Evolutionary conservation across 92 coral and sea anemone genomes (phyloP).

Genomic region (Palythoa heliodiscus): DNA sequence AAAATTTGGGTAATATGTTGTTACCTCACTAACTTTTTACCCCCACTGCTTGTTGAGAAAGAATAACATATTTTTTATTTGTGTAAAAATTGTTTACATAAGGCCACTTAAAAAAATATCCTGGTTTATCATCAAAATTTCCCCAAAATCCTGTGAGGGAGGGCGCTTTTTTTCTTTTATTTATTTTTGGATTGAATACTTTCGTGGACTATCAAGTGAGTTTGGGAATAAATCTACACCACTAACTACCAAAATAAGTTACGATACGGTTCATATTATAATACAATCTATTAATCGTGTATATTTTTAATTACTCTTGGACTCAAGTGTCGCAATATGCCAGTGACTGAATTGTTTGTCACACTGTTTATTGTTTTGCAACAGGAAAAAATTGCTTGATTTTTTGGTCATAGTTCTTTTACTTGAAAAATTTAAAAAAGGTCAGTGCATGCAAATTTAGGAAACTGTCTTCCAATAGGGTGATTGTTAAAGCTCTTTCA

Average conservation of each 20-base stretch:
- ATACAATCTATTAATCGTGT: conserved; percentile 2
- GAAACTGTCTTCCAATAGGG: background rate
- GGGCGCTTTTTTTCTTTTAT: background rate
- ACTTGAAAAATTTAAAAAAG: background rate
- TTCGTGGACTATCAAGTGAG: conserved; percentile 16
- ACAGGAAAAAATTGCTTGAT: background rate
- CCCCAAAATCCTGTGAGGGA: background rate
- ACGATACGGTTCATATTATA: conserved; percentile 7
- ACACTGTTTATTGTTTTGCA: background rate
- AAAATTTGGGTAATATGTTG: conserved; percentile 64
- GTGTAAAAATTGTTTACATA: too few relatives aligned
- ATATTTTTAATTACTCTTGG: conserved; percentile 6
- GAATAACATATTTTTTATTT: too few relatives aligned
- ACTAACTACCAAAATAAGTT: conserved; percentile 6
- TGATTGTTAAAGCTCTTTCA: background rate
- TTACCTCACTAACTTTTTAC: conserved; percentile 58
- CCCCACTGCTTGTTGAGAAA: conserved; percentile 44
- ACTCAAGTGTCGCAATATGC: background rate
- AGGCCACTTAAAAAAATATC: too few relatives aligned
- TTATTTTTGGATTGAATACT: background rate
- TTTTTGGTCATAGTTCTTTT: background rate
- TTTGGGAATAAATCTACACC: conserved; percentile 16
- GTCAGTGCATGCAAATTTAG: background rate
- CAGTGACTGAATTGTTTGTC: background rate
- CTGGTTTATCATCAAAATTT: too few relatives aligned